Conservation (phyloP, 2,888 invertebrate species). For the Netelia fuscicornis region DNA sequence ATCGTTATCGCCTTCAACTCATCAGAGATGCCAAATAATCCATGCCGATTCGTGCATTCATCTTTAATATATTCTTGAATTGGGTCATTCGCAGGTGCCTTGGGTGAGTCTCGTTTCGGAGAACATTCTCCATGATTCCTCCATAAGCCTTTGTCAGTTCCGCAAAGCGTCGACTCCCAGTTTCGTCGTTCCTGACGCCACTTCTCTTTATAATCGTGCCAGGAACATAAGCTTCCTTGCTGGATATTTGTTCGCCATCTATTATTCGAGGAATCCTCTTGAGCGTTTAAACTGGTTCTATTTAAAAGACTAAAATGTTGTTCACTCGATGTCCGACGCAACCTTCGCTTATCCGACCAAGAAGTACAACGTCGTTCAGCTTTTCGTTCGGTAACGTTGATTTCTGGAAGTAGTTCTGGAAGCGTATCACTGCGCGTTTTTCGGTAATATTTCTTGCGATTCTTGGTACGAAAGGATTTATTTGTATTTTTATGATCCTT, state of each 20-base stretch:
- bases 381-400: constrained; percentile 16
- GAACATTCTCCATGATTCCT: constrained; percentile 71
- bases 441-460: constrained; percentile 43
- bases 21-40: constrained; percentile 5
- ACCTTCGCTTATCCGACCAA: constrained; percentile 75
- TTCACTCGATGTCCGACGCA: constrained; percentile 80
- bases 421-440: constrained; percentile 71
- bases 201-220: constrained; percentile 80
- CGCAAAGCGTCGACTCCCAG: constrained; percentile 63
- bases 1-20: neutral
- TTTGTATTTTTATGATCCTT: constrained; percentile 2
- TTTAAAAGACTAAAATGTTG: constrained; percentile 68
- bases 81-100: neutral
- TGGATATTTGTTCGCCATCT: constrained; percentile 69
- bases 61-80: neutral
- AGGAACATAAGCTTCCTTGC: constrained; percentile 77
- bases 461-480: neutral
- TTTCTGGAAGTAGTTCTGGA: constrained; percentile 14
- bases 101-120: constrained; percentile 71
- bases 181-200: constrained; percentile 75
- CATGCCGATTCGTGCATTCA: neutral
- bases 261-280: constrained; percentile 63
- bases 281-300: constrained; percentile 71
- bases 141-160: constrained; percentile 77
- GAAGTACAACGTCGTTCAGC: constrained; percentile 64